phyloP scores from a whole-genome alignment of 2,113 vertebrate genomes.

The Heterocephalus glaber region DNA sequence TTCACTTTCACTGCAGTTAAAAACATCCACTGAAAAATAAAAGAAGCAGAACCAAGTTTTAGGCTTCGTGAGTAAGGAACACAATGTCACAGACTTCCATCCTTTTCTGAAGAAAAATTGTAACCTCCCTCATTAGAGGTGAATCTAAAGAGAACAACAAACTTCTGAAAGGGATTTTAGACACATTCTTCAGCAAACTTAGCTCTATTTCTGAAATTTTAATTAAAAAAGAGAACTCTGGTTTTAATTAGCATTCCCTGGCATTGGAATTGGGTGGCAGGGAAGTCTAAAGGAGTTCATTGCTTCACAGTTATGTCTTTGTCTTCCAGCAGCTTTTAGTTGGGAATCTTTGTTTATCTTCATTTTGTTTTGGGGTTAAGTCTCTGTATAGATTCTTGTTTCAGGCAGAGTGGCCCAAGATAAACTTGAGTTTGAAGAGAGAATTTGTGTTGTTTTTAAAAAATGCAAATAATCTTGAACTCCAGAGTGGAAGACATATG shows the following conservation, averaged over 20 bases:
- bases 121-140: not conserved
- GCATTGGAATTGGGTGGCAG: not conserved
- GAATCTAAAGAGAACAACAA: not conserved
- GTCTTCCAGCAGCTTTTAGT: not conserved
- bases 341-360: not conserved
- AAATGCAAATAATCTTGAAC: not conserved
- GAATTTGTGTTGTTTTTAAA: not conserved
- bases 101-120: not conserved
- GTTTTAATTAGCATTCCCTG: constrained; percentile 24
- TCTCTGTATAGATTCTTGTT: not conserved
- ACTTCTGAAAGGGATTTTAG: not conserved
- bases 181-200: not conserved
- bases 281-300: not conserved
- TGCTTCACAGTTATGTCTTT: not conserved
- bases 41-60: not conserved
- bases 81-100: not conserved
- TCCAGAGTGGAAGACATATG: not conserved
- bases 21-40: not conserved
- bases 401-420: not conserved
- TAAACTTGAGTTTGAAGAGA: constrained; percentile 6
- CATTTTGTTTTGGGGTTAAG: not conserved
- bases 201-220: constrained; percentile 2
- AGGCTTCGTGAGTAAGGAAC: not conserved
- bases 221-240: not conserved
- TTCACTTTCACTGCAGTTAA: too few species aligned